Conservation (phyloP, 2,797 vertebrate species). For the Lepus townsendii region DNA sequence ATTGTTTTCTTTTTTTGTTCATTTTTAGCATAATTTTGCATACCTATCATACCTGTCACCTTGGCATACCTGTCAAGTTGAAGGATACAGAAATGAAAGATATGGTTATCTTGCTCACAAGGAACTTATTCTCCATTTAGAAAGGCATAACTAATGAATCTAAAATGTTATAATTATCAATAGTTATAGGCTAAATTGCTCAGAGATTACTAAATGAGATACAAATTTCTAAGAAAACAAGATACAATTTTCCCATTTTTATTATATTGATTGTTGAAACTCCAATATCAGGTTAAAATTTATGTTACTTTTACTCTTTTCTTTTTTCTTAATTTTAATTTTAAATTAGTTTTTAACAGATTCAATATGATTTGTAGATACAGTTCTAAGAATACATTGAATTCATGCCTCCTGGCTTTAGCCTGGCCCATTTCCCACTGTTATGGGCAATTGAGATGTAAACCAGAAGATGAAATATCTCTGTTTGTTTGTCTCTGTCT, state of each 20-base stretch:
- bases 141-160: background rate
- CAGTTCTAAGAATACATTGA: background rate
- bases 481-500: background rate
- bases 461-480: too few species aligned
- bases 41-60: background rate
- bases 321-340: background rate
- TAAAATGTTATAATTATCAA: background rate
- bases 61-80: too few species aligned
- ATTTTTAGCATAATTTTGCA: background rate
- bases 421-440: too few species aligned
- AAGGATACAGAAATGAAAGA: slow-evolving; percentile 4
- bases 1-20: background rate
- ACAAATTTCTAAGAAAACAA: background rate
- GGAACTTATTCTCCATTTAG: background rate
- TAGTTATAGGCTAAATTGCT: background rate
- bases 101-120: background rate
- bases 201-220: background rate
- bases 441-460: too few species aligned
- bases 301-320: background rate
- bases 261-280: background rate
- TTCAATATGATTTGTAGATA: background rate
- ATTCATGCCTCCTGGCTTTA: too few species aligned
- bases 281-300: slow-evolving; percentile 3
- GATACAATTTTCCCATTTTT: background rate
- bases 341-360: background rate